Conservation (phyloP, 1,140 invertebrate species). For the Drosophila ambigua region DNA sequence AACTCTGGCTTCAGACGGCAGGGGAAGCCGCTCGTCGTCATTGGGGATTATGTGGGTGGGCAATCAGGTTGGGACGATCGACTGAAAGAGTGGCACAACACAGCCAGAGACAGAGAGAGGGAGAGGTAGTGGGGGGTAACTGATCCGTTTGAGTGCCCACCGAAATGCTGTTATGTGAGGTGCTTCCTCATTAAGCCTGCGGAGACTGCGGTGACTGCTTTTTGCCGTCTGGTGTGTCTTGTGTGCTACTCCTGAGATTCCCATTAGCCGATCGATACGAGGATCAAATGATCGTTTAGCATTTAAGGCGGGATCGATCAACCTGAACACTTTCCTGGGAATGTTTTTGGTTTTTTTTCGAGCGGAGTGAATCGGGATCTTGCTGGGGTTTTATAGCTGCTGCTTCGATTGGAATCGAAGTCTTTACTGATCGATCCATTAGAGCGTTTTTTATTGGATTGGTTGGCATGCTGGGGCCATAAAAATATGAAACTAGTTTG, state of each 20-base stretch:
- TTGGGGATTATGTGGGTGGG: slow-evolving; percentile 59
- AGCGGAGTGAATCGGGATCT: no score
- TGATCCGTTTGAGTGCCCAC: slow-evolving; percentile 67
- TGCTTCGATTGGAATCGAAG: slow-evolving; percentile 6
- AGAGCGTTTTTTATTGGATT: no score
- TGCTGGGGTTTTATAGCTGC: slow-evolving; percentile 17
- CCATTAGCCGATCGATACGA: slow-evolving; percentile 37
- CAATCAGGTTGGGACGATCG: slow-evolving; percentile 44
- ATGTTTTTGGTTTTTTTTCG: slow-evolving; percentile 8
- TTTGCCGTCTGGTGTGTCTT: neutral
- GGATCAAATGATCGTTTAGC: slow-evolving; percentile 34
- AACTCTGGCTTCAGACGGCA: slow-evolving; percentile 12
- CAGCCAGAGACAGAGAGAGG: neutral
- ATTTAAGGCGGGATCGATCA: slow-evolving; percentile 30
- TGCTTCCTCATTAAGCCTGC: slow-evolving; percentile 63
- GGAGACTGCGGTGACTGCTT: neutral
- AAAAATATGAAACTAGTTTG: no score
- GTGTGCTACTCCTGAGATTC: slow-evolving; percentile 32
- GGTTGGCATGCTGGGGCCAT: no score
- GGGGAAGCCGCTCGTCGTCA: slow-evolving; percentile 27
- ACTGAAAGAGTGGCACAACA: slow-evolving; percentile 26
- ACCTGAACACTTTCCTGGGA: slow-evolving; percentile 41
- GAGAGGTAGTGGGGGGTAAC: slow-evolving; percentile 54
- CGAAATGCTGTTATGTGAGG: slow-evolving; percentile 31
- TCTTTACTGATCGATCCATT: no score